Evolutionary conservation across 2,797 vertebrate genomes (phyloP), one percentile per base, ranked within the genome.

Genomic region (Gouania willdenowi): DNA sequence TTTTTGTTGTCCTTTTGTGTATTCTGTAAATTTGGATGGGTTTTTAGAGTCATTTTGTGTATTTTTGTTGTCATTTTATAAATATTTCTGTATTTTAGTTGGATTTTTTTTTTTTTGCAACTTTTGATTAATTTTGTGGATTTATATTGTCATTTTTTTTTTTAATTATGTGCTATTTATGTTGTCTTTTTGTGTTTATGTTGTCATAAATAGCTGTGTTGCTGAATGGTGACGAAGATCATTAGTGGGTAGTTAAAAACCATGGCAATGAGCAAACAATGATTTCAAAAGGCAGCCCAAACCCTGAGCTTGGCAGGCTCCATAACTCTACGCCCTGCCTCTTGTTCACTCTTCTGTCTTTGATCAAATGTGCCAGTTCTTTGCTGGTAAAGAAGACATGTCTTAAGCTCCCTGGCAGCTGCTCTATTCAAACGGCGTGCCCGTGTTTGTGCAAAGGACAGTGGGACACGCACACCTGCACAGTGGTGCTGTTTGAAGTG

Each of bases 401-500:
- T 57, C 71, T 77, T 88, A 86, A 87, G 86, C 83, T 86, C 73
- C 53, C 44, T 52, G 78, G 83, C 88, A 90, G 86, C 86, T 90
- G 88, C 66, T 77, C 78, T 67, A 85, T 86, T 88, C 81, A 86
- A 40, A 37, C 59, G 65, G 61, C 45, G 44, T 54, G 58, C 69
- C 53, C 41, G 34, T 32, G 14, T 47, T 26, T 52, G 55, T 51
- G 52, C 20, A 22, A 20, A 14, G 49, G 50, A 45, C 31, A 37
- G 27, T 30, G 55, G 76, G 79, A 75, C 45, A 38, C 19, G 52
- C 75, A 79, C 78, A 83, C 80, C 83, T 85, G 81, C 75, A 40
- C 43, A 22, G 37, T 59, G 47, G 44, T 39, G 36, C 22, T 49
- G 67, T 67, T 78, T 82, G 67, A 84, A 85, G 76, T 65, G 64